phyloP scores from a whole-genome alignment of 2,113 vertebrate genomes.

The Clinocottus analis region DNA sequence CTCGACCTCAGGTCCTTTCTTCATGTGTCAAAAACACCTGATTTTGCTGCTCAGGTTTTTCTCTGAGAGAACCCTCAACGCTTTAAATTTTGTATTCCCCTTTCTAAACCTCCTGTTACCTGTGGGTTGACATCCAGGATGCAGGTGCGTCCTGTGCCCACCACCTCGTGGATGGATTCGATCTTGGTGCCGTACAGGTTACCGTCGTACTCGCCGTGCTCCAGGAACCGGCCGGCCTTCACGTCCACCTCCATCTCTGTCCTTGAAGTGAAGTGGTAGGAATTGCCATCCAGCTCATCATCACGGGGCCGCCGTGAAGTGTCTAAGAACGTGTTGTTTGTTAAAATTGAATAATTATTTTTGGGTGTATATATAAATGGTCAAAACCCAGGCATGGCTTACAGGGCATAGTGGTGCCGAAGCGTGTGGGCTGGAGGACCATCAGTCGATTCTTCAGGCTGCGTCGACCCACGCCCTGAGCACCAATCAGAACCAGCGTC shows the following conservation, averaged over 20 bases:
- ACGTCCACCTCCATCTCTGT: constrained; percentile 96
- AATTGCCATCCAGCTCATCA: constrained; percentile 93
- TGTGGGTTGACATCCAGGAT: constrained; percentile 99
- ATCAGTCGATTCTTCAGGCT: constrained; percentile 98
- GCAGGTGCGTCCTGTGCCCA: constrained; percentile 92
- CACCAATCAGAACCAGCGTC: constrained; percentile 95
- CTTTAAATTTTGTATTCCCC: too few species aligned
- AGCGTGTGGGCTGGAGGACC: constrained; percentile 90
- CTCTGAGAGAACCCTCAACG: too few species aligned
- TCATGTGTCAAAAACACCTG: neutral
- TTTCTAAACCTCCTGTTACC: constrained; percentile 73
- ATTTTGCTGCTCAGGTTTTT: neutral
- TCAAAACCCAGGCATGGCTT: neutral
- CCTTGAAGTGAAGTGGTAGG: constrained; percentile 93
- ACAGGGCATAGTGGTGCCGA: constrained; percentile 98
- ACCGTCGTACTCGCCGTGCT: constrained; percentile 97
- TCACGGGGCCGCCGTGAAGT: constrained; percentile 94
- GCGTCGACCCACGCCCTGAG: constrained; percentile 96
- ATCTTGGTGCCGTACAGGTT: constrained; percentile 99
- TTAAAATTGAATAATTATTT: neutral
- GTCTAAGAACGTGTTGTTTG: constrained; percentile 75
- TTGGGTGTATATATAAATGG: neutral
- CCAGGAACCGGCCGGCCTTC: constrained; percentile 93
- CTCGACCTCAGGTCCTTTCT: neutral
- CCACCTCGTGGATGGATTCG: constrained; percentile 95